Evolutionary conservation across 2,888 invertebrate species (phyloP).

Genomic region (Blera fallax): DNA sequence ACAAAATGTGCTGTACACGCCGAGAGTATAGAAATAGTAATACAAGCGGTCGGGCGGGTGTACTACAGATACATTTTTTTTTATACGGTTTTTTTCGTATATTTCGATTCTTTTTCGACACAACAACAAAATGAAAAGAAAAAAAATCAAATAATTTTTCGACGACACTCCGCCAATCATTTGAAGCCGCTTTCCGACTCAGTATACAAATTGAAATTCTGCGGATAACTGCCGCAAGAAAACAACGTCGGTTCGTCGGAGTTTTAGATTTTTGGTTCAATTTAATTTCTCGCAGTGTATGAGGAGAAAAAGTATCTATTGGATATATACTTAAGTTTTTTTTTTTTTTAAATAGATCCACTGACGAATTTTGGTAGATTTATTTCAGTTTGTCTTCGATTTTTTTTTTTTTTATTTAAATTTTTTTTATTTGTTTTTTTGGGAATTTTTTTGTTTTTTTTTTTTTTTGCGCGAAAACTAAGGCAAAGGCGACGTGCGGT

Average conservation of each 20-base stretch:
- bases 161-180: conserved; percentile 71
- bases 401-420: not conserved
- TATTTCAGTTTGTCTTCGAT: conserved; percentile 19
- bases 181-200: conserved; percentile 60
- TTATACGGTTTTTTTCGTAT: conserved; percentile 38
- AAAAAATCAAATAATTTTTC: conserved; percentile 65
- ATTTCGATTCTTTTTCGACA: conserved; percentile 51
- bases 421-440: conserved; percentile 9
- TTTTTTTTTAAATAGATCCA: conserved; percentile 27
- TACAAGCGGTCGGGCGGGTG: conserved; percentile 37
- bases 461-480: conserved; percentile 40
- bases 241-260: conserved; percentile 49
- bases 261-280: conserved; percentile 28
- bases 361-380: conserved; percentile 24
- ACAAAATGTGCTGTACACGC: conserved; percentile 17
- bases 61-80: conserved; percentile 61
- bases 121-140: conserved; percentile 23
- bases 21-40: conserved; percentile 49
- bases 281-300: not conserved
- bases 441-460: no score
- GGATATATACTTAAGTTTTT: conserved; percentile 5
- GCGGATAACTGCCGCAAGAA: conserved; percentile 64
- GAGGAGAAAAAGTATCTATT: conserved; percentile 41
- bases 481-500: conserved; percentile 11
- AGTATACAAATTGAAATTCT: conserved; percentile 72